phyloP scores from a whole-genome alignment of 2,113 vertebrate genomes.

The Machaerirhynchus nigripectus region DNA sequence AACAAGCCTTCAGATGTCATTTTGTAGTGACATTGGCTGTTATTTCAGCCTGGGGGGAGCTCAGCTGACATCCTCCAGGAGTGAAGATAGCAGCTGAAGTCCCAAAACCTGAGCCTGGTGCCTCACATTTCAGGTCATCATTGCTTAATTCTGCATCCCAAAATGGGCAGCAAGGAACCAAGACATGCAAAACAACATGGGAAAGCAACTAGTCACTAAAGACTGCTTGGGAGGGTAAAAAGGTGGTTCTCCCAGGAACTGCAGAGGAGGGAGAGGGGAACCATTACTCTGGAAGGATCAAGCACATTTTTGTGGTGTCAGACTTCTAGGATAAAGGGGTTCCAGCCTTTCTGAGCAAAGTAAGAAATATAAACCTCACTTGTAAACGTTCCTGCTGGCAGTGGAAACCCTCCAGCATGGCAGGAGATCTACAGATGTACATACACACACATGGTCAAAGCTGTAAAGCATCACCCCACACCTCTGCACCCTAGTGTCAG shows the following conservation, averaged over 20 bases:
- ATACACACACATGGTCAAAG: accelerated
- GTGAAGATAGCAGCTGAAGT: neutral
- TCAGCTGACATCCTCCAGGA: neutral
- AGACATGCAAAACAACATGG: neutral
- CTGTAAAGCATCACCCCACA: accelerated
- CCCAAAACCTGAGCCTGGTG: neutral
- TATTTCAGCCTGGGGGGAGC: neutral
- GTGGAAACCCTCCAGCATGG: neutral
- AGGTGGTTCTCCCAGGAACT: neutral
- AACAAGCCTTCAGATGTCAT: neutral
- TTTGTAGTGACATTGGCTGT: neutral
- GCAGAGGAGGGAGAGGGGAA: neutral
- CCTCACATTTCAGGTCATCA: neutral
- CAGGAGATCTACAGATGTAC: neutral
- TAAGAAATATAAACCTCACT: neutral
- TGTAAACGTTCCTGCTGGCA: neutral
- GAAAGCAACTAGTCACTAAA: neutral
- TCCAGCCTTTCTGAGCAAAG: neutral
- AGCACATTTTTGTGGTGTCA: neutral
- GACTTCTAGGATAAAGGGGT: neutral
- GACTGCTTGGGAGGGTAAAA: neutral
- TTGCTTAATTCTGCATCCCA: neutral
- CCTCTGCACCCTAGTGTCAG: accelerated
- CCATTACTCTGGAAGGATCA: neutral
- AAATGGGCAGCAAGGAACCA: neutral